Percentiles rank a stretch among this genome's conserved stretches.
Conservation (phyloP, 2,113 vertebrate species). For the Oreochromis niloticus region DNA sequence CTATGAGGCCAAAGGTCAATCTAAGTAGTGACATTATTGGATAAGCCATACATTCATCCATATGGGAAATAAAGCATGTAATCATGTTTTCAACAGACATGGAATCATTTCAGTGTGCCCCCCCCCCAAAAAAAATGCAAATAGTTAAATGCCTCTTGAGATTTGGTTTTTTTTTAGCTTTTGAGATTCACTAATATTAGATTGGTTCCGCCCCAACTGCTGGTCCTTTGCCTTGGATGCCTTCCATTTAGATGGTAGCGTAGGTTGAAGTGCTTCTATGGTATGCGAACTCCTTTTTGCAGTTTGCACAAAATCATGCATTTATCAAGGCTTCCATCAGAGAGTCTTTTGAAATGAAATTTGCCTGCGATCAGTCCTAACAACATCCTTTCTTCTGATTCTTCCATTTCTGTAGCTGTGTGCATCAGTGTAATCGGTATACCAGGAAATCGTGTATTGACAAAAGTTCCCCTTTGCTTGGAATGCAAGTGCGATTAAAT, state of each 20-base stretch:
- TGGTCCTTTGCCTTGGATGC: background rate
- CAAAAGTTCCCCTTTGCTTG: no score
- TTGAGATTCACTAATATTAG: background rate
- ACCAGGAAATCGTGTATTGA: no score
- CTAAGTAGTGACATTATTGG: background rate
- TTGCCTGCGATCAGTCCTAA: no score
- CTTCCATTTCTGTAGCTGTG: background rate
- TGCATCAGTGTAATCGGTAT: background rate
- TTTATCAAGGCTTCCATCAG: background rate
- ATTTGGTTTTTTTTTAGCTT: background rate
- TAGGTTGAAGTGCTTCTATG: background rate
- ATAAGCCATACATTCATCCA: background rate
- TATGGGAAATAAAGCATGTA: background rate
- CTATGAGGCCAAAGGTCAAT: background rate
- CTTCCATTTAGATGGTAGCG: background rate
- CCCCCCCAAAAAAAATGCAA: background rate
- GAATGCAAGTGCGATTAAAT: no score
- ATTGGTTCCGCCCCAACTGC: background rate
- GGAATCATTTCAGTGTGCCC: background rate
- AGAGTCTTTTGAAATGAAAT: background rate
- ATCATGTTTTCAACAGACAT: background rate
- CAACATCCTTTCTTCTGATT: background rate
- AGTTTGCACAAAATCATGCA: background rate
- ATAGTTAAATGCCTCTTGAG: background rate
- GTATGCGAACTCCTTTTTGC: background rate